Percentiles rank a stretch among this genome's conserved stretches.
phyloP scores from a whole-genome alignment of 1,140 invertebrate species.

The Drosophila seguyi region DNA sequence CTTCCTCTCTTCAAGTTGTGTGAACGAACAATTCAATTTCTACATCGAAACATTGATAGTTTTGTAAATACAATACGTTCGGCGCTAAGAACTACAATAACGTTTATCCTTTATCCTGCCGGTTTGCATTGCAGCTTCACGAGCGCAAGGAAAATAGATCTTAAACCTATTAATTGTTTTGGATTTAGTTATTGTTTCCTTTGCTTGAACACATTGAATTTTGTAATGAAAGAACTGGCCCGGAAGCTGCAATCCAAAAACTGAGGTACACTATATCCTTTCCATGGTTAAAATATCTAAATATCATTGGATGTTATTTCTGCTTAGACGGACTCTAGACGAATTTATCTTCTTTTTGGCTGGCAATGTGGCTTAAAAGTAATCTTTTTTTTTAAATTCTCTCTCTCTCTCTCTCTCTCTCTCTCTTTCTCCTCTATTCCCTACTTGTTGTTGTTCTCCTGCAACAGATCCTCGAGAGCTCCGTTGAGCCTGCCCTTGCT shows the following conservation, averaged over 20 bases:
- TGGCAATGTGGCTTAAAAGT: constrained; percentile 38
- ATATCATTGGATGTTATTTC: constrained; percentile 24
- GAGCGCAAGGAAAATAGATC: constrained; percentile 6
- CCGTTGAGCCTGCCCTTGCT: constrained; percentile 83
- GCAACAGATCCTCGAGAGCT: constrained; percentile 75
- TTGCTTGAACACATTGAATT: constrained; percentile 36
- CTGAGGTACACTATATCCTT: neutral
- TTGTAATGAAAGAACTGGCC: constrained; percentile 13
- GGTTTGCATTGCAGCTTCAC: constrained; percentile 5
- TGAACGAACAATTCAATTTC: constrained; percentile 49
- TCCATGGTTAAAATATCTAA: constrained; percentile 27
- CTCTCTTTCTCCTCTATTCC: neutral
- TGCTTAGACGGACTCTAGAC: constrained; percentile 51
- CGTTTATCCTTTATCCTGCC: constrained; percentile 7
- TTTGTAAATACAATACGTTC: constrained; percentile 46
- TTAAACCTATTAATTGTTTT: constrained; percentile 21
- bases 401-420: too few relatives aligned
- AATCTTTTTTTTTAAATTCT: neutral
- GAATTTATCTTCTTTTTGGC: constrained; percentile 20
- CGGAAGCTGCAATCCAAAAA: constrained; percentile 4
- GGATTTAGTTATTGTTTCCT: constrained; percentile 29
- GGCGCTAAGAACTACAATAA: constrained; percentile 44
- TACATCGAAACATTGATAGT: constrained; percentile 41
- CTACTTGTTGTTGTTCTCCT: constrained; percentile 80
- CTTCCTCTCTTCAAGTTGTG: constrained; percentile 18